These are phyloP conservation scores for Hirudo medicinalis DNA, from an alignment of 1,140 invertebrate genomes.

Conservation along the genomic window DNA sequence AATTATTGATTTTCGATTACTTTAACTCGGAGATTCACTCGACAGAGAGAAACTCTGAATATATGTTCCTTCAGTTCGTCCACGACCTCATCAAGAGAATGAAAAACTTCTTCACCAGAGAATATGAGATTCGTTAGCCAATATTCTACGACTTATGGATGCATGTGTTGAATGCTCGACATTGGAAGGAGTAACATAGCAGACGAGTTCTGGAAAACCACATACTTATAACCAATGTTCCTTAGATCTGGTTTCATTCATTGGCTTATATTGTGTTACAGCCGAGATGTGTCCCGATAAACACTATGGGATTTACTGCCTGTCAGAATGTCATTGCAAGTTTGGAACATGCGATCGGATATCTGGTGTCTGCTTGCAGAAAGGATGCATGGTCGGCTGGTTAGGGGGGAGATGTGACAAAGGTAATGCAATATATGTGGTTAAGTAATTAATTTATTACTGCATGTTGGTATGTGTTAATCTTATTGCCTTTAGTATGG, in stretches of 20 bases:
- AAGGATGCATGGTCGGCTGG: not conserved
- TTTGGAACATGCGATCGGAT: not conserved
- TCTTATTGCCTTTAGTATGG: too few relatives aligned
- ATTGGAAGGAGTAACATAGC: too few relatives aligned
- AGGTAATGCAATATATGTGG: not conserved
- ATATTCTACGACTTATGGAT: not conserved
- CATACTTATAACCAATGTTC: too few relatives aligned
- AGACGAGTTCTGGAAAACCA: too few relatives aligned
- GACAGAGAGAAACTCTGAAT: not conserved
- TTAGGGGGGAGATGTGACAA: not conserved
- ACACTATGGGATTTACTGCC: not conserved
- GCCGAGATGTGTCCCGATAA: not conserved
- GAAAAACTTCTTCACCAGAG: not conserved
- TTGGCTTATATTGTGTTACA: not conserved
- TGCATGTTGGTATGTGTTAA: too few relatives aligned
- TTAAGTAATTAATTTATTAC: not conserved
- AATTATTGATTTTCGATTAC: not conserved
- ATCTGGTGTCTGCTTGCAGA: not conserved
- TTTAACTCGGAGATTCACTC: too few relatives aligned
- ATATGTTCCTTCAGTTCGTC: not conserved
- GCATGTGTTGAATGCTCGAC: too few relatives aligned
- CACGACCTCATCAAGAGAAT: not conserved
- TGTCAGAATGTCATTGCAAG: not conserved
- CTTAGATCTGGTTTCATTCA: too few relatives aligned
- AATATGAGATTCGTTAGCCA: slow-evolving; percentile 4